These are phyloP conservation scores for Tympanuchus pallidicinctus DNA, from an alignment of 2,113 vertebrate species.

Conservation along the genomic window DNA sequence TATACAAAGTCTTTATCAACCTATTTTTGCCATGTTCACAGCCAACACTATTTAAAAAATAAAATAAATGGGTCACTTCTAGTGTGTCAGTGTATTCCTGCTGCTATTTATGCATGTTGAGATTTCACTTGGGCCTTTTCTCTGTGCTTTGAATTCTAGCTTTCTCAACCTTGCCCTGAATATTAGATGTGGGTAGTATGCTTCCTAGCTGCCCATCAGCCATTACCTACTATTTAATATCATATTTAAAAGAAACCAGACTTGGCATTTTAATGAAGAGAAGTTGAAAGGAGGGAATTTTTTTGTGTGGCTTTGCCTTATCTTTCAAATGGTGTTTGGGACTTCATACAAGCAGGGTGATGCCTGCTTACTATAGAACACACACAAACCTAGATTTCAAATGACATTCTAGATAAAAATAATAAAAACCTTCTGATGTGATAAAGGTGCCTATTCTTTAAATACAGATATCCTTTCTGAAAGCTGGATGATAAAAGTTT, in stretches of 20 bases:
- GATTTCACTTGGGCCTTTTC: background rate
- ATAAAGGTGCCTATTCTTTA: background rate
- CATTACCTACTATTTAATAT: background rate
- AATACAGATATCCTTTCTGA: background rate
- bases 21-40: background rate
- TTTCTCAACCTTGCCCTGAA: rapidly evolving
- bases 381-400: background rate
- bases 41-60: background rate
- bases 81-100: background rate
- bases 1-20: background rate
- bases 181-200: background rate
- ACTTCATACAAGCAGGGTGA: background rate
- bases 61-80: background rate
- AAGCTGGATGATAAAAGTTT: background rate
- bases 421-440: background rate
- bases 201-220: background rate
- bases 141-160: background rate
- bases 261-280: background rate
- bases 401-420: background rate
- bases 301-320: background rate
- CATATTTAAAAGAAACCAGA: background rate
- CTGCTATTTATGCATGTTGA: rapidly evolving
- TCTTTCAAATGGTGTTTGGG: background rate
- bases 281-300: background rate
- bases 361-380: background rate